phyloP scores from a whole-genome alignment of 2,888 invertebrate genomes.

The Pelosia muscerda region DNA sequence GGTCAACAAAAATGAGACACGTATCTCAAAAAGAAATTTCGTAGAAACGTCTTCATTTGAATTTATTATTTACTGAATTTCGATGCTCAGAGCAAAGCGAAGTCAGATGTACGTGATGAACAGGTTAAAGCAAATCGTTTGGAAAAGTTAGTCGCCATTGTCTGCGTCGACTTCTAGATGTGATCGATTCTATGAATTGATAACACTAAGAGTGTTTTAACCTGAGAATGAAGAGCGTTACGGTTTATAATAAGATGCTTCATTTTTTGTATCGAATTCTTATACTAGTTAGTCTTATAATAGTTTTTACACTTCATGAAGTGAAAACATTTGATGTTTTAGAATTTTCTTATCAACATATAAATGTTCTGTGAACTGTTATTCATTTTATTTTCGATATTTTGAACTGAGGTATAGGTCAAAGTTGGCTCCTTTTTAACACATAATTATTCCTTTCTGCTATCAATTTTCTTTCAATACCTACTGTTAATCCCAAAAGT shows the following conservation, averaged over 20 bases:
- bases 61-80: conserved; percentile 67
- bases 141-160: conserved; percentile 58
- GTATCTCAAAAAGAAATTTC: conserved; percentile 38
- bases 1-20: conserved; percentile 28
- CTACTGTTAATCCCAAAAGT: no score
- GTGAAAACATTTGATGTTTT: neutral
- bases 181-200: conserved; percentile 44
- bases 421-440: no score
- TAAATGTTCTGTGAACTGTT: neutral
- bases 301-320: neutral
- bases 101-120: conserved; percentile 62
- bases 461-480: neutral
- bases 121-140: conserved; percentile 62
- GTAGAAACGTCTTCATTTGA: conserved; percentile 59
- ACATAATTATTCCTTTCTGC: no score
- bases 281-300: no score
- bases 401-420: no score
- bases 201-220: conserved; percentile 40
- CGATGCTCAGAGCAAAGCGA: conserved; percentile 62
- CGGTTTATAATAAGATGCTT: conserved; percentile 16
- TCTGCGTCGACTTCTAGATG: conserved; percentile 43
- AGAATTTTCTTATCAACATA: neutral
- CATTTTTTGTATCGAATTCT: neutral
- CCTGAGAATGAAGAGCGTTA: conserved; percentile 34
- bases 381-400: no score